phyloP scores from a whole-genome alignment of 2,113 vertebrate genomes.

The Odobenus rosmarus region DNA sequence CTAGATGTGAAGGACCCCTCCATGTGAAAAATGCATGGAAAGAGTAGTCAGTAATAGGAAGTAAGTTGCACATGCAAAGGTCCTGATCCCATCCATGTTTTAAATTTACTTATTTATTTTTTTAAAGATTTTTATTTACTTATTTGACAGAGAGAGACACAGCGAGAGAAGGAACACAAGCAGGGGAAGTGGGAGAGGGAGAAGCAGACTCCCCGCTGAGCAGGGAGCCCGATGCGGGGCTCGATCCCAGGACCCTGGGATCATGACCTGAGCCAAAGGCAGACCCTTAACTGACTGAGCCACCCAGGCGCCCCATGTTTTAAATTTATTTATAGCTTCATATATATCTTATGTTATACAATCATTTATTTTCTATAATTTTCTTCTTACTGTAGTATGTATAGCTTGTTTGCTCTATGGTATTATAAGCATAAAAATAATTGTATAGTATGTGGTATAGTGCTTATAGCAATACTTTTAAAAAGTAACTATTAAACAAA shows the following conservation, averaged over 20 bases:
- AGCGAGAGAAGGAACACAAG: too few species aligned
- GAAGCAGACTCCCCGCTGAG: too few species aligned
- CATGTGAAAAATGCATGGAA: neutral
- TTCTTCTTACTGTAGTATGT: neutral
- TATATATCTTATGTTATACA: neutral
- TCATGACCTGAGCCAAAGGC: too few species aligned
- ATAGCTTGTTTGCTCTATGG: neutral
- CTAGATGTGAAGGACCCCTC: neutral
- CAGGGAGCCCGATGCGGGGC: too few species aligned
- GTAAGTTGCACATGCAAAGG: neutral
- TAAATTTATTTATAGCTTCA: neutral
- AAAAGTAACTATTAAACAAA: neutral
- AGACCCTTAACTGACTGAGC: too few species aligned
- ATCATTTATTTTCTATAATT: neutral
- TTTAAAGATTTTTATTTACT: too few species aligned
- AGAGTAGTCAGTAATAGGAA: neutral
- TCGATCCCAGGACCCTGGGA: too few species aligned
- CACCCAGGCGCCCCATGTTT: neutral
- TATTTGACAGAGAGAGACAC: too few species aligned
- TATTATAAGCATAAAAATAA: neutral
- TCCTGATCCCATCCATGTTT: neutral
- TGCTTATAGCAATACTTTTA: neutral
- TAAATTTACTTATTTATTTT: neutral
- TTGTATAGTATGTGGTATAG: neutral
- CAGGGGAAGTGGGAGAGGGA: too few species aligned